Percentiles rank a stretch among this genome's conserved stretches.
Conservation (phyloP, 1,140 invertebrate genomes). For the Cataglyphis hispanica region DNA sequence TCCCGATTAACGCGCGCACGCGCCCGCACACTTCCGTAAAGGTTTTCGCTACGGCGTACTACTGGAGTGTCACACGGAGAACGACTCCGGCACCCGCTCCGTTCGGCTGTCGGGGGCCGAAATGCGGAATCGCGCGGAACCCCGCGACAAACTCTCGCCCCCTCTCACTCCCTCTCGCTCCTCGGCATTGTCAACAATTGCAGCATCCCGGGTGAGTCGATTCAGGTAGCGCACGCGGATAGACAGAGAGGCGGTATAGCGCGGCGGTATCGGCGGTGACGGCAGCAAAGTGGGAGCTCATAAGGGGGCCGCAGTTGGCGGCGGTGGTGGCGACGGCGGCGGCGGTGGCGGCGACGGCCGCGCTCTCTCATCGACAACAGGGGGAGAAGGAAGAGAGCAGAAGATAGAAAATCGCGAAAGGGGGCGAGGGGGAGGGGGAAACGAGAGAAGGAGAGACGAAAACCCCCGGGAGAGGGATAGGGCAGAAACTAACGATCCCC, state of each 20-base stretch:
- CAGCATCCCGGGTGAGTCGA: slow-evolving; percentile 81
- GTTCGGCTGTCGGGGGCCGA: slow-evolving; percentile 79
- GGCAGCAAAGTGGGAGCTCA: slow-evolving; percentile 68
- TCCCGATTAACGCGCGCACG: slow-evolving; percentile 61
- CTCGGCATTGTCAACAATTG: slow-evolving; percentile 83
- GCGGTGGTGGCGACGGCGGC: not conserved
- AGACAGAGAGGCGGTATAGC: slow-evolving; percentile 70
- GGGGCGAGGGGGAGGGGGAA: slow-evolving; percentile 59
- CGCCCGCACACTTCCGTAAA: slow-evolving; percentile 61
- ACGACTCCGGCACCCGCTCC: slow-evolving; percentile 70
- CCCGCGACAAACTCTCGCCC: slow-evolving; percentile 58
- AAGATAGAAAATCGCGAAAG: slow-evolving; percentile 8
- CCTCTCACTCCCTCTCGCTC: slow-evolving; percentile 71
- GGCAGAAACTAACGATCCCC: slow-evolving; percentile 80
- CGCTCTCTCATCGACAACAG: slow-evolving; percentile 34
- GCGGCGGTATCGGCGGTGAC: slow-evolving; percentile 30
- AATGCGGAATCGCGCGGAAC: slow-evolving; percentile 76
- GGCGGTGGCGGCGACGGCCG: not conserved
- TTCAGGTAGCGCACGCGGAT: slow-evolving; percentile 75
- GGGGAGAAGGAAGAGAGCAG: slow-evolving; percentile 27
- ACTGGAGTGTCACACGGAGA: not conserved
- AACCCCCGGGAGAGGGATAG: slow-evolving; percentile 71
- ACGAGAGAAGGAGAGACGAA: slow-evolving; percentile 45
- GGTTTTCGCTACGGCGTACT: not conserved
- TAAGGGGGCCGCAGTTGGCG: slow-evolving; percentile 61